phyloP scores from a whole-genome alignment of 2,888 invertebrate species.

The Anaspis maculata region DNA sequence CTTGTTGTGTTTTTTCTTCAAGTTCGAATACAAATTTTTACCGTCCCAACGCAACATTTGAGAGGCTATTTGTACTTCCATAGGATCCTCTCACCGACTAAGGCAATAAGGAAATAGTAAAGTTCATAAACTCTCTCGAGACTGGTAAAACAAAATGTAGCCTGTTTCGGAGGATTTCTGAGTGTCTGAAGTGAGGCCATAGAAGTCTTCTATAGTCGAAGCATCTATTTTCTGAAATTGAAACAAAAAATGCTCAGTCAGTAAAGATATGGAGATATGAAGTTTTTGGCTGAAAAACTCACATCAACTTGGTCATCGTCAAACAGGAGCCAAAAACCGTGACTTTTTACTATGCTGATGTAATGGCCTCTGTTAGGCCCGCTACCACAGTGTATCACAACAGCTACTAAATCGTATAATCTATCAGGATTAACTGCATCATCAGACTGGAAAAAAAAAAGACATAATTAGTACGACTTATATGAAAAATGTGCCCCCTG shows the following conservation, averaged over 20 bases:
- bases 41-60: constrained; percentile 13
- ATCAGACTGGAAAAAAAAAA: constrained; percentile 64
- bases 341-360: constrained; percentile 98
- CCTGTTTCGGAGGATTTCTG: constrained; percentile 99
- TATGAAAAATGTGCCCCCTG: too few relatives aligned
- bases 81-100: constrained; percentile 13
- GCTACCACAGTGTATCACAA: constrained; percentile 99
- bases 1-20: too few relatives aligned
- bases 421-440: constrained; percentile 98
- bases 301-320: constrained; percentile 99
- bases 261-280: background rate
- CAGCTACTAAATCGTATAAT: constrained; percentile 96
- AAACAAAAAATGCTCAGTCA: background rate
- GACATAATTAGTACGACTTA: too few relatives aligned
- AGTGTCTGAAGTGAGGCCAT: constrained; percentile 95
- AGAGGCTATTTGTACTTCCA: constrained; percentile 12
- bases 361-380: constrained; percentile 99
- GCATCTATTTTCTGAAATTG: constrained; percentile 90
- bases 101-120: constrained; percentile 17
- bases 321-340: constrained; percentile 98
- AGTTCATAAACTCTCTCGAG: constrained; percentile 46
- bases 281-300: constrained; percentile 44
- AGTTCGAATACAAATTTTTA: constrained; percentile 4
- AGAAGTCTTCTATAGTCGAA: constrained; percentile 98
- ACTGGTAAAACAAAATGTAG: constrained; percentile 98